Conservation (phyloP, 2,797 vertebrate genomes). For the Rousettus madagascariensis region DNA sequence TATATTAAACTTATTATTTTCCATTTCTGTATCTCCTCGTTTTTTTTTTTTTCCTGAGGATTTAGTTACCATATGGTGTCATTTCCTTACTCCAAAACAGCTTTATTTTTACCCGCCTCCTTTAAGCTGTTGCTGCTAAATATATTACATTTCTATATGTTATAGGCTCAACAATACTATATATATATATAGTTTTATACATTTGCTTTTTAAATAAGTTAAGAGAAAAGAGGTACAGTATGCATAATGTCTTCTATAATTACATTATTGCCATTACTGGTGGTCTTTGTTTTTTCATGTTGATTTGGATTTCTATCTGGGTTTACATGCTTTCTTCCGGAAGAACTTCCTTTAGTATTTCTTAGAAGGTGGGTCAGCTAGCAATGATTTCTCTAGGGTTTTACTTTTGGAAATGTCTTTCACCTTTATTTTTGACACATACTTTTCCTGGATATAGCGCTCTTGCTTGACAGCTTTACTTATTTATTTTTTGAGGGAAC, state of each 20-base stretch:
- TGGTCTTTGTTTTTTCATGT: not conserved
- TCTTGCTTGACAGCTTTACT: not conserved
- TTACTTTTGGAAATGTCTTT: not conserved
- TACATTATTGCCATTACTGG: not conserved
- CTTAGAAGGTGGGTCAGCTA: not conserved
- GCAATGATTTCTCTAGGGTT: not conserved
- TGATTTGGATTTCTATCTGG: not conserved
- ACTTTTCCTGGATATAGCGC: not conserved
- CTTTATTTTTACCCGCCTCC: not conserved
- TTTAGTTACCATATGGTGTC: conserved; percentile 15
- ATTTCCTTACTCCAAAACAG: conserved; percentile 1
- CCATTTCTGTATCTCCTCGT: not conserved
- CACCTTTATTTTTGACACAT: not conserved
- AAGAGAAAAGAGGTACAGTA: not conserved
- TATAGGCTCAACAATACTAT: not conserved
- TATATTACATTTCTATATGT: not conserved
- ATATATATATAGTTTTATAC: not conserved
- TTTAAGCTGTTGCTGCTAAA: conserved; percentile 42
- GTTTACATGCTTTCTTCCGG: not conserved
- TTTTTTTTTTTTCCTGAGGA: conserved; percentile 15
- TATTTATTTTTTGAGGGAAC: not conserved
- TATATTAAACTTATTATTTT: conserved; percentile 48
- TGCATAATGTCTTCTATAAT: not conserved
- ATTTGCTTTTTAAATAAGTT: not conserved
- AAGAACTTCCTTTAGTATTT: not conserved